Conservation (phyloP, 2,888 invertebrate species). For the Trisateles emortualis region DNA sequence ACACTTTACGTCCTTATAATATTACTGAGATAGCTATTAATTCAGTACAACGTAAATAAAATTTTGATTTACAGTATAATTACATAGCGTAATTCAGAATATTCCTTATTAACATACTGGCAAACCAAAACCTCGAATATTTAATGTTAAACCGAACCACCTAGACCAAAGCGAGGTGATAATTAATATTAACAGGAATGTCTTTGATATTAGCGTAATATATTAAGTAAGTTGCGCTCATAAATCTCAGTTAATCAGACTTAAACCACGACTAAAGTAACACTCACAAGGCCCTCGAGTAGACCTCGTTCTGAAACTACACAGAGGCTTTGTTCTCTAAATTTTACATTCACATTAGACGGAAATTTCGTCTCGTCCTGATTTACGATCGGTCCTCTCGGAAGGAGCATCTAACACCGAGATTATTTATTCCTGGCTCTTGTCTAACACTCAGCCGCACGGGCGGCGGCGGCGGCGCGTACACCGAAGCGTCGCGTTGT, state of each 20-base stretch:
- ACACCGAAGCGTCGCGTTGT: constrained; percentile 32
- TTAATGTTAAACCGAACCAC: constrained; percentile 16
- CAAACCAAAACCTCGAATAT: constrained; percentile 25
- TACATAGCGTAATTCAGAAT: constrained; percentile 11
- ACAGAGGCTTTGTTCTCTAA: constrained; percentile 68
- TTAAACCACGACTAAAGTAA: constrained; percentile 65
- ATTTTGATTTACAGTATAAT: constrained; percentile 4
- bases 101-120: constrained; percentile 28
- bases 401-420: constrained; percentile 70
- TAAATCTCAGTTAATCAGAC: constrained; percentile 58
- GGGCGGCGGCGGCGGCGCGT: constrained; percentile 16
- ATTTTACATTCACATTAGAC: constrained; percentile 78
- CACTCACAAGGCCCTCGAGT: constrained; percentile 65
- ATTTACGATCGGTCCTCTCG: constrained; percentile 74
- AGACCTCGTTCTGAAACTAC: constrained; percentile 64
- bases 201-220: constrained; percentile 31
- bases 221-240: constrained; percentile 28
- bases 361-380: constrained; percentile 75
- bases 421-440: constrained; percentile 74
- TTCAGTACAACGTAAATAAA: constrained; percentile 1
- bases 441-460: constrained; percentile 61
- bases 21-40: no score
- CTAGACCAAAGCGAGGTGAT: constrained; percentile 20
- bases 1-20: no score
- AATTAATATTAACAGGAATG: constrained; percentile 32